Base-by-base conservation (phyloP, 2,113 vertebrate genomes). In the Corythoichthys intestinalis region DNA sequence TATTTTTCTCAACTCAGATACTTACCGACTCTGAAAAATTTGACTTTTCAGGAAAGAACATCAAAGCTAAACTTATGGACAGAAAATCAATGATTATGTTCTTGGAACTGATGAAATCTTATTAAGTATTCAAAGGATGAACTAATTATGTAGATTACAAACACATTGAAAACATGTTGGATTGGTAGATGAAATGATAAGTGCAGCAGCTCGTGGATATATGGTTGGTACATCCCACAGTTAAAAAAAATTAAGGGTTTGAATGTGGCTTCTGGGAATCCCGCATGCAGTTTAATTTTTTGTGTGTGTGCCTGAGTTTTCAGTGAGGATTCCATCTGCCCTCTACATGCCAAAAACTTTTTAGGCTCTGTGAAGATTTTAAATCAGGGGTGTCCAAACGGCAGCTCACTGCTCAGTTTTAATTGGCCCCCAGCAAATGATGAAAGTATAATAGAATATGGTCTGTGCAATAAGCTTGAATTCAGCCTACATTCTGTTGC, bases 131-230 rank as follows among this genome's bases (percentile, higher is more conserved):
- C n/a, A 9, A 54, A 28, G 2, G 28, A 54, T 28, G 9, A 20
- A 28, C 28, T 34, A 20, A 56, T 56, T 56, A 56, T 56, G 53
- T 56, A 28, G 53, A 56, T 56, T 56, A 56, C 53, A 56, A 56
- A 15, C 28, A 56, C 53, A 56, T 56, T 1, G 4, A 4, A 56
- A 34, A 34, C n/a, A 56, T 28, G 28, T 34, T 28, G 20, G 12
- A 34, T 20, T 34, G 8, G 11, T 47, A 49, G 48, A 49, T 2
- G 15, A 49, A 14, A 49, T 49, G 46, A 11, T 47, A 47, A 11
- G 46, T 2, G 11, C 9, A 47, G 46, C 4, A 11, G 28, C 50
- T n/a, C 6, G 53, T 34, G 2, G 52, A 20, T 20, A 6, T 28
- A 11, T 34, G 20, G 9, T 54, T 3, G 8, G 0, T 4, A 56